Evolutionary conservation across 1,140 invertebrate genomes (phyloP).

Genomic region (Drosophila ambigua): DNA sequence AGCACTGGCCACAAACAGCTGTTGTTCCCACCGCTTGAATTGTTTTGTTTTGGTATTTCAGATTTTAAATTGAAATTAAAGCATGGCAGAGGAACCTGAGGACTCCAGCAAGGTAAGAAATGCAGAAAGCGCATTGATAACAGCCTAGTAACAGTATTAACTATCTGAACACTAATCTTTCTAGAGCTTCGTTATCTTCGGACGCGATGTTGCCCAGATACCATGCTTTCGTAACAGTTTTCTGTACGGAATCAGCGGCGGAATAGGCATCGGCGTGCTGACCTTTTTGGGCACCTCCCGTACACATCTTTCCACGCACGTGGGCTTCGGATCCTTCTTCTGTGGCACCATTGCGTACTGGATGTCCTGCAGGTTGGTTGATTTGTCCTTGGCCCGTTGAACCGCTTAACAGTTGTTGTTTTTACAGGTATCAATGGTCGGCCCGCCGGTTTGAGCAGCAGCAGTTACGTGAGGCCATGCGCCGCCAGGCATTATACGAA

Average conservation of each 20-base stretch:
- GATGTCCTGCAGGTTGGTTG: constrained; percentile 84
- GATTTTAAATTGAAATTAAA: constrained; percentile 18
- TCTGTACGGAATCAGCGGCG: constrained; percentile 86
- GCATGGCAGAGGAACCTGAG: constrained; percentile 61
- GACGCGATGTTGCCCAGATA: constrained; percentile 85
- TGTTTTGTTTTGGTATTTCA: constrained; percentile 29
- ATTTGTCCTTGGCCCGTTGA: not conserved
- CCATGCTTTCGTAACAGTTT: constrained; percentile 87
- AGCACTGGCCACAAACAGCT: constrained; percentile 52
- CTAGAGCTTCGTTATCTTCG: constrained; percentile 84
- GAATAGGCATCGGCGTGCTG: constrained; percentile 85
- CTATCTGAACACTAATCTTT: not conserved
- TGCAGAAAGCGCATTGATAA: not conserved
- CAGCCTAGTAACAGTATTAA: not conserved
- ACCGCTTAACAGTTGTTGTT: not conserved
- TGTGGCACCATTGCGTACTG: constrained; percentile 85
- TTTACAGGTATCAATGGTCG: constrained; percentile 84
- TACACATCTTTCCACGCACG: constrained; percentile 83
- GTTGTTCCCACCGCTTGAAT: constrained; percentile 27
- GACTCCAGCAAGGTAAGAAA: constrained; percentile 53
- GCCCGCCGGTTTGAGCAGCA: constrained; percentile 83
- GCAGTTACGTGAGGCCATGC: constrained; percentile 81
- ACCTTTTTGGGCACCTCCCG: constrained; percentile 87
- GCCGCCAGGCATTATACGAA: constrained; percentile 78
- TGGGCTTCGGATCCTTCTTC: constrained; percentile 85